These are phyloP conservation scores for Polylopha cassiicola DNA, from an alignment of 2,888 invertebrate species.

Conservation along the genomic window DNA sequence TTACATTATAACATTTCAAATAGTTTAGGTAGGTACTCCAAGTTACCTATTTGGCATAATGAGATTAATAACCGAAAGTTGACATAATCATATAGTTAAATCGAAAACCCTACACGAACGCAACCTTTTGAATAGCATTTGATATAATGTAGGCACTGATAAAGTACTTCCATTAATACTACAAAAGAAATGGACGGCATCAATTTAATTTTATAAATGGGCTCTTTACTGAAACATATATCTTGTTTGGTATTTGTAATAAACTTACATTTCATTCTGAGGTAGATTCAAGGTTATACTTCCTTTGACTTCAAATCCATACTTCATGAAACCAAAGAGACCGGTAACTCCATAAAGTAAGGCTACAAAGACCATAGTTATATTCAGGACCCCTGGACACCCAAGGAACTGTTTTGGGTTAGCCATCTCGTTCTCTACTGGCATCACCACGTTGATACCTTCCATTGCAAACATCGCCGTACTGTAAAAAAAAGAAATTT, in stretches of 20 bases:
- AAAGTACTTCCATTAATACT: no score
- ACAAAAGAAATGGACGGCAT: no score
- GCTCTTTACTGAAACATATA: conserved; percentile 1
- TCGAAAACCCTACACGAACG: no score
- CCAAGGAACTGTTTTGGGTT: conserved; percentile 87
- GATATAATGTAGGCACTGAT: no score
- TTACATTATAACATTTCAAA: no score
- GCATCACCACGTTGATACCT: conserved; percentile 95
- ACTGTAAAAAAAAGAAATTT: conserved; percentile 60
- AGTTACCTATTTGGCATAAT: no score
- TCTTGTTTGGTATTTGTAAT: background rate
- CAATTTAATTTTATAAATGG: no score
- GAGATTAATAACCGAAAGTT: no score
- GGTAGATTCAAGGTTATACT: conserved; percentile 92
- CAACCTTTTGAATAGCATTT: no score
- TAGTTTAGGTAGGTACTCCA: no score
- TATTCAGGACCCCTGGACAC: conserved; percentile 89
- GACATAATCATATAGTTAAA: no score
- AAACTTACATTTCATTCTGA: conserved; percentile 78
- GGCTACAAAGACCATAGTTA: conserved; percentile 89
- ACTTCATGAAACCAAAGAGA: conserved; percentile 91
- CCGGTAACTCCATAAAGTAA: conserved; percentile 87
- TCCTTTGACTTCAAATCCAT: conserved; percentile 81
- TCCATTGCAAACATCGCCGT: conserved; percentile 99
- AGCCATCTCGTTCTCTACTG: conserved; percentile 94